Evolutionary conservation across 2,888 invertebrate genomes (phyloP).

Genomic region (Troides aeacus): DNA sequence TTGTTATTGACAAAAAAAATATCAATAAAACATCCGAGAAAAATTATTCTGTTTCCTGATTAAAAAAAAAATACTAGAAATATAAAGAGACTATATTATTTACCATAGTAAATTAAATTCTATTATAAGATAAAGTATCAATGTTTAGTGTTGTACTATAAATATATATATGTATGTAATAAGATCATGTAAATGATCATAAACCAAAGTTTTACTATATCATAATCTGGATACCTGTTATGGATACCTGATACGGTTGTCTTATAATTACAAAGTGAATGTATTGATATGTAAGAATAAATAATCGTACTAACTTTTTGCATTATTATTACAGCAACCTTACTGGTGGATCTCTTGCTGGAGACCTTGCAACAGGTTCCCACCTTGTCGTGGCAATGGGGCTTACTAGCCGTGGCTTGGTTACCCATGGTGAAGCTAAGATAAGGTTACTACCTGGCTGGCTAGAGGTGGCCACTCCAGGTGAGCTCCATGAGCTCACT

Average conservation of each 20-base stretch:
- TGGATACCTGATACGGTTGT: conserved; percentile 49
- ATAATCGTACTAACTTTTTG: conserved; percentile 51
- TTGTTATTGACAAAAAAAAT: conserved; percentile 39
- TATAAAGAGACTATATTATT: conserved; percentile 60
- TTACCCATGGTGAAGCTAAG: too few species aligned
- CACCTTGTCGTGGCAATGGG: too few species aligned
- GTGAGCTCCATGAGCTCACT: too few species aligned
- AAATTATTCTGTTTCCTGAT: neutral
- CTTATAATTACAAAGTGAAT: conserved; percentile 50
- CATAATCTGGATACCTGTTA: conserved; percentile 38
- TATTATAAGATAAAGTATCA: conserved; percentile 51
- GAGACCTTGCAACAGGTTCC: too few species aligned
- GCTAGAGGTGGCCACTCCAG: too few species aligned
- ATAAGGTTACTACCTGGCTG: too few species aligned
- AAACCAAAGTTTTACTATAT: conserved; percentile 48
- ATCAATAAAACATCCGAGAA: neutral
- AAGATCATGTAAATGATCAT: conserved; percentile 30
- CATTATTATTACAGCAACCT: too few species aligned
- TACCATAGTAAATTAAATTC: conserved; percentile 54
- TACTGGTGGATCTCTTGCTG: too few species aligned
- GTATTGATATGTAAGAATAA: conserved; percentile 66
- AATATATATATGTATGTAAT: conserved; percentile 28
- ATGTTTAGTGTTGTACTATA: conserved; percentile 49
- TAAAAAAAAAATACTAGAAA: conserved; percentile 32
- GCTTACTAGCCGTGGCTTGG: too few species aligned